Conservation (phyloP, 1,140 invertebrate genomes). For the Nasonia longicornis region DNA sequence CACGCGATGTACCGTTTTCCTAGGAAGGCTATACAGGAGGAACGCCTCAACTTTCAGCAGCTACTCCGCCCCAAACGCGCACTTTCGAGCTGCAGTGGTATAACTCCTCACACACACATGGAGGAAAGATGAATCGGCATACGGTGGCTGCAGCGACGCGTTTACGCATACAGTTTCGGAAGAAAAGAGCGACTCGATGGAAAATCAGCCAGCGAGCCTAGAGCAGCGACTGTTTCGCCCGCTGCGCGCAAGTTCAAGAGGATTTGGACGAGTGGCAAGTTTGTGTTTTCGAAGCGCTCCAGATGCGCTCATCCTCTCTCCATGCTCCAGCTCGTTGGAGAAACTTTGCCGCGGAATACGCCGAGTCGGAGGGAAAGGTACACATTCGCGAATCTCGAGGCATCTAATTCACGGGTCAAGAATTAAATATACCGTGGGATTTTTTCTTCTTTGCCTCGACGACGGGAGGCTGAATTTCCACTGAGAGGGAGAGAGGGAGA, state of each 20-base stretch:
- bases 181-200: constrained; percentile 13
- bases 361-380: not conserved
- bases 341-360: not conserved
- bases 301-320: not conserved
- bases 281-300: constrained; percentile 28
- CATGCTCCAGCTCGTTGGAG: not conserved
- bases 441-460: not conserved
- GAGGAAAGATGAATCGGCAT: not conserved
- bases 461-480: not conserved
- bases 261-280: constrained; percentile 29
- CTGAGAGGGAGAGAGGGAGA: not conserved
- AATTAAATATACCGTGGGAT: not conserved
- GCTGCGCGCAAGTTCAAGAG: constrained; percentile 9
- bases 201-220: constrained; percentile 25
- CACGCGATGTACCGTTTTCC: not conserved
- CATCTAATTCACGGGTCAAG: not conserved
- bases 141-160: not conserved
- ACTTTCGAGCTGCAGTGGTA: not conserved
- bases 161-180: constrained; percentile 20
- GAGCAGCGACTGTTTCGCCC: not conserved
- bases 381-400: not conserved
- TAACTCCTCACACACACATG: not conserved
- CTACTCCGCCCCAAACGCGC: not conserved
- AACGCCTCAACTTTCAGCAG: constrained; percentile 8
- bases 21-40: not conserved